phyloP scores from a whole-genome alignment of 2,797 vertebrate genomes.

The Valencia hispanica region DNA sequence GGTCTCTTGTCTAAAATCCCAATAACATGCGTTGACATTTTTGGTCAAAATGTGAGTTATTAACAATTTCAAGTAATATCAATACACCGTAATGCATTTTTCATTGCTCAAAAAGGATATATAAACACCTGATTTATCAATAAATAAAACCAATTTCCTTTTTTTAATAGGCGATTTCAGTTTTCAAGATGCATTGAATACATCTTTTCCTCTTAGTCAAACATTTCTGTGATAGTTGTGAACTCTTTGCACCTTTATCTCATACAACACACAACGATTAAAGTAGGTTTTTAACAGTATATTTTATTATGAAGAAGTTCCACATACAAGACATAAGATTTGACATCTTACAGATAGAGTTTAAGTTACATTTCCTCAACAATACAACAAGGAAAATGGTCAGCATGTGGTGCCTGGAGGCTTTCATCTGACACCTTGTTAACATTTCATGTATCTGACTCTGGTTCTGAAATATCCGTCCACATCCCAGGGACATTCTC shows the following conservation, averaged over 20 bases:
- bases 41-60: neutral
- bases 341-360: neutral
- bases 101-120: neutral
- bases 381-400: neutral
- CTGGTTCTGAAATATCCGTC: conserved; percentile 4
- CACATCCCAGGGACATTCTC: neutral
- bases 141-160: neutral
- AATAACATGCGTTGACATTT: neutral
- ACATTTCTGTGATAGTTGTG: neutral
- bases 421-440: neutral
- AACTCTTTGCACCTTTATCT: conserved; percentile 2
- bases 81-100: neutral
- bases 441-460: neutral
- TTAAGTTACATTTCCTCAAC: neutral
- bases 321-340: neutral
- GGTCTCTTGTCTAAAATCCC: neutral
- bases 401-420: conserved; percentile 14
- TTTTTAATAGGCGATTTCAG: neutral
- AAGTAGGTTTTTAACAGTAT: conserved; percentile 1
- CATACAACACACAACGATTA: conserved; percentile 16
- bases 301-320: conserved; percentile 40
- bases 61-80: neutral
- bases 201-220: neutral
- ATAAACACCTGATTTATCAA: neutral
- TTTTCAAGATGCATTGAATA: neutral